Base-by-base conservation (phyloP, 2,113 vertebrate species). In the Perca flavescens region DNA sequence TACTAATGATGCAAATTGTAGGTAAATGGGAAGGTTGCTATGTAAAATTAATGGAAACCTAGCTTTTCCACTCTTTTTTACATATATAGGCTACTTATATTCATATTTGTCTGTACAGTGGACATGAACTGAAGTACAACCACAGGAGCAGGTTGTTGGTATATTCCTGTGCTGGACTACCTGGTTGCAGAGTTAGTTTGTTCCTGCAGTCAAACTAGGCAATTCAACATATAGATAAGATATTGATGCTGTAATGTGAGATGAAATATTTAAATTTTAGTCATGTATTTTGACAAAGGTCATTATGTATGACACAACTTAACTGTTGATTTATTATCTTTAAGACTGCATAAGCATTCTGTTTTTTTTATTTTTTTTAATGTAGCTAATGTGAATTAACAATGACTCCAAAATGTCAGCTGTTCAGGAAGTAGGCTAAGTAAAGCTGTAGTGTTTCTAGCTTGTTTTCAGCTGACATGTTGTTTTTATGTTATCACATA, bases 1-100 rank as follows among this genome's bases (percentile, higher is more conserved):
- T 79, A 57, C 54, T 28, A 34, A 34, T 34, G 70, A 46, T 58
- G 50, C 22, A 76, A 62, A 76, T 69, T 64, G 28, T n/a, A 40
- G 31, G 25, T 25, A 25, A 25, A 31, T 31, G 5, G 31, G 31
- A 31, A 31, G 31, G 31, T 25, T 25, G 25, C 25, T 25, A 1
- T 25, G 25, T 25, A 25, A 25, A 25, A 25, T 25, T 1, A 25
- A 25, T 25, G 25, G 25, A 25, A 25, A 25, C 25, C 25, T 25
- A 25, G 25, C 25, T 25, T 25, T 25, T 25, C 25, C 25, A 25
- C 25, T 25, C 25, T 25, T 25, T 25, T 25, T 25, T 25, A 25
- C 25, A 25, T 25, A 25, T 25, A 1, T 25, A 25, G 25, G 25
- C 25, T 25, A 25, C 25, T 25, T 25, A 25, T 25, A 25, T 25